Evolutionary conservation across 2,888 invertebrate genomes (phyloP).

Genomic region (Scaeva pyrastri): DNA sequence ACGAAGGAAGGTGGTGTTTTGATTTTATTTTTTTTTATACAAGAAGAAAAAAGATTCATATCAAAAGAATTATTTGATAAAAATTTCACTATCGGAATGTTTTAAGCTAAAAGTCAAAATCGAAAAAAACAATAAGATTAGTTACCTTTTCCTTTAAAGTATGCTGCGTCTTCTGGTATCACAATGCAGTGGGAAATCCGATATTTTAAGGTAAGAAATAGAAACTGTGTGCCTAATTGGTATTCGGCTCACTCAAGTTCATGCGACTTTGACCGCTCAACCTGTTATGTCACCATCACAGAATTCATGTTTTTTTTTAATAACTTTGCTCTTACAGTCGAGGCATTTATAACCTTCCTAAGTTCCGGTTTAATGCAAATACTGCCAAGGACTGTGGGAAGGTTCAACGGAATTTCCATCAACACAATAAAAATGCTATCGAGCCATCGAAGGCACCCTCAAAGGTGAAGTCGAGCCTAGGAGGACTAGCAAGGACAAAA

Average conservation of each 20-base stretch:
- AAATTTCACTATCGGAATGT: slow-evolving; percentile 45
- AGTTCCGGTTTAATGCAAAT: slow-evolving; percentile 69
- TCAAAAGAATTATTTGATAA: slow-evolving; percentile 4
- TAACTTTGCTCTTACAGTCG: slow-evolving; percentile 76
- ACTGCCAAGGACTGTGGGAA: slow-evolving; percentile 68
- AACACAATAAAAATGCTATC: slow-evolving; percentile 35
- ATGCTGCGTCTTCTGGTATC: slow-evolving; percentile 80
- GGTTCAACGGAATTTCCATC: slow-evolving; percentile 54
- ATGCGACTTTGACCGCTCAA: slow-evolving; percentile 51
- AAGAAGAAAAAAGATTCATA: slow-evolving; percentile 36
- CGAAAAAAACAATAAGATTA: slow-evolving; percentile 21
- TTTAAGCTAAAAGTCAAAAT: slow-evolving; percentile 46
- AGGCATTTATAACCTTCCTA: slow-evolving; percentile 64
- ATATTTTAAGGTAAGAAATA: slow-evolving; percentile 78
- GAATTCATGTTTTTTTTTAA: slow-evolving; percentile 55
- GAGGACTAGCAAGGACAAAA: slow-evolving; percentile 73
- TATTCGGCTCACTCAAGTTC: slow-evolving; percentile 49
- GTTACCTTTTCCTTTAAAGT: slow-evolving; percentile 45
- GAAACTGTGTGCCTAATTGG: slow-evolving; percentile 6
- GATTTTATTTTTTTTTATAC: slow-evolving; percentile 44
- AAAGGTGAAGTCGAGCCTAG: slow-evolving; percentile 16
- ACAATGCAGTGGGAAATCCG: slow-evolving; percentile 79
- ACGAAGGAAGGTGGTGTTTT: slow-evolving; percentile 49
- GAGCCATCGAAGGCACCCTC: slow-evolving; percentile 25
- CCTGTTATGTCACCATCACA: slow-evolving; percentile 78